Base-by-base conservation (phyloP, 2,888 invertebrate species). In the Epinotia bilunana region DNA sequence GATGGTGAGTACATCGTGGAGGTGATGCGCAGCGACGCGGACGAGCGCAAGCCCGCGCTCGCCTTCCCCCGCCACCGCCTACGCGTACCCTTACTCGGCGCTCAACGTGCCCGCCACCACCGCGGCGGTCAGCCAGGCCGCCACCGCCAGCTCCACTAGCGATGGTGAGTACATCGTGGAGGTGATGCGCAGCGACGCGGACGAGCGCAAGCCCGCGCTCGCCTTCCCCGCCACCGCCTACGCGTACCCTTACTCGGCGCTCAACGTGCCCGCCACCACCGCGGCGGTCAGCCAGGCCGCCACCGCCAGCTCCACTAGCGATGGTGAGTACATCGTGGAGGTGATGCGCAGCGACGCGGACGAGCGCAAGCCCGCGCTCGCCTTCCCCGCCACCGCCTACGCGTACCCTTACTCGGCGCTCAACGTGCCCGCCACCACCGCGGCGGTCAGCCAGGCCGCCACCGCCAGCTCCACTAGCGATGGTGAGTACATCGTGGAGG, bases 331-430 rank as follows among this genome's bases (percentile, higher is more conserved):
- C 84, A 99, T 99, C 82, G 98, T 97, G 64, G 98, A 98, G 91
- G 98, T 97, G 77, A 98, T 99, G 97, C 95, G 98, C 75, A 97
- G 97, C 43, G 97, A 97, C 87, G 97, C 96, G 78, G 98, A 98
- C 87, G 97, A 97, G 80, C 86, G 90, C 72, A 84, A 73, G 61
- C 73, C 77, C 13, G 78, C 83, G 28, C 78, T 87, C 16, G 84
- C 89, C n/a, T 88, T 90, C 84, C 90, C 93, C 60, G 84, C 95
- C 73, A 91, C 95, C 67, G 95, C 95, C 1, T 96, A 96, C 85
- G 94, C 96, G 0, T 97, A 96, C 90, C 96, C 96, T 0, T 97
- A 95, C 86, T 95, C 95, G 74, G 96, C 96, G 73, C 92, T 96
- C 81, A 95, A 95, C 80, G 95, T 95, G 62, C 87, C 93, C 74